phyloP scores from a whole-genome alignment of 92 coral and sea anemone genomes.

The Porites rus region DNA sequence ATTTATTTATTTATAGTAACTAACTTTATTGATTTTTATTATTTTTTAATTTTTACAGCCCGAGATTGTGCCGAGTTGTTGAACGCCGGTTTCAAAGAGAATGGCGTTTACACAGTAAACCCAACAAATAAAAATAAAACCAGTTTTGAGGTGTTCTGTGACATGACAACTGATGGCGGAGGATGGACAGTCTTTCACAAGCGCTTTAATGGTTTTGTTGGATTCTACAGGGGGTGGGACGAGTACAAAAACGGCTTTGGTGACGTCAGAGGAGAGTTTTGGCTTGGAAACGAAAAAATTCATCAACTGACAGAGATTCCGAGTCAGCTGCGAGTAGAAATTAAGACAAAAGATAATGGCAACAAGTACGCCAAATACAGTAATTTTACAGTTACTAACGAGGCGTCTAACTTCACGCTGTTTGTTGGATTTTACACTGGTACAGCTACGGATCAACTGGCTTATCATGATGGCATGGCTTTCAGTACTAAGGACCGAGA shows the following conservation, averaged over 20 bases:
- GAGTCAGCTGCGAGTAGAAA: not conserved
- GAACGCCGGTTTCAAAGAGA: conserved; percentile 59
- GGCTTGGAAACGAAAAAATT: no score
- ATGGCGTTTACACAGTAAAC: conserved; percentile 27
- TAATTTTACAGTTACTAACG: no score
- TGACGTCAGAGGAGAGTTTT: no score
- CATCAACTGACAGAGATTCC: no score
- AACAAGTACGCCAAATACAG: conserved; percentile 12
- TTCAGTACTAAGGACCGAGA: conserved; percentile 69
- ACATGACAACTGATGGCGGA: no score
- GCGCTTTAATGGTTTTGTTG: no score
- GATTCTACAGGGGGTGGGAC: no score
- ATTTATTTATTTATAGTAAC: no score
- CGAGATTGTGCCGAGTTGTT: conserved; percentile 79
- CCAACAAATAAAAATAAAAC: conserved; percentile 35
- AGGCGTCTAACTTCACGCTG: not conserved
- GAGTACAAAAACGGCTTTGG: no score
- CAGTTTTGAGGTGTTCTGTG: not conserved
- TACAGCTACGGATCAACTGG: conserved; percentile 29
- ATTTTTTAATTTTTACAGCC: conserved; percentile 8
- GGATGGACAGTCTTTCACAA: no score
- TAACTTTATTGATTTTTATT: no score
- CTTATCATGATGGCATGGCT: conserved; percentile 20
- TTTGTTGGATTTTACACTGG: conserved; percentile 61
- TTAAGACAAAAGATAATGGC: conserved; percentile 32